phyloP scores from a whole-genome alignment of 92 coral and sea anemone genomes.

The Paragorgia papillata region DNA sequence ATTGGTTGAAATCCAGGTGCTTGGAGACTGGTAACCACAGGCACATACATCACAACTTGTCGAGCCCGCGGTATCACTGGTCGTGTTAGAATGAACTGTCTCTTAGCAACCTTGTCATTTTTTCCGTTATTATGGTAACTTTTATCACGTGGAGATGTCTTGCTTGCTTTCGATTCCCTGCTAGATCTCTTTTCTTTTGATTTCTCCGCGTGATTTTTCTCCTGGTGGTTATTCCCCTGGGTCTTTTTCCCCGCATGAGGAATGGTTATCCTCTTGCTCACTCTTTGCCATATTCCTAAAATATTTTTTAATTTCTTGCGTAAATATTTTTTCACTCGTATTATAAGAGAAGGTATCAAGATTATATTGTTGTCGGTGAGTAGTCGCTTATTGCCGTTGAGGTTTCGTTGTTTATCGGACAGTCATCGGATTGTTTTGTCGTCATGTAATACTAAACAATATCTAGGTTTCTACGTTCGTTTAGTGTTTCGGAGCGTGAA shows the following conservation, averaged over 20 bases:
- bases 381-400: too few species aligned
- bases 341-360: too few species aligned
- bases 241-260: not conserved
- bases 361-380: too few species aligned
- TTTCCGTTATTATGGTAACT: not conserved
- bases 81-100: slow-evolving; percentile 68
- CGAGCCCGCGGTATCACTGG: slow-evolving; percentile 44
- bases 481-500: too few species aligned
- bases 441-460: too few species aligned
- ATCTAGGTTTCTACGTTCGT: too few species aligned
- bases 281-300: slow-evolving; percentile 21
- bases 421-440: not conserved
- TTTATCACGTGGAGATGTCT: not conserved
- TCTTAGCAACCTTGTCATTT: slow-evolving; percentile 33
- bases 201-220: not conserved
- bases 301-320: not conserved
- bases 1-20: slow-evolving; percentile 40
- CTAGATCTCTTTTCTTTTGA: not conserved
- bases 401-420: not conserved
- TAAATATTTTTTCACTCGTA: too few species aligned
- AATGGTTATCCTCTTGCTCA: slow-evolving; percentile 22
- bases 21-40: slow-evolving; percentile 48
- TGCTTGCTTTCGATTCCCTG: not conserved
- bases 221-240: not conserved
- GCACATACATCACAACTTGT: slow-evolving; percentile 54